Conservation (phyloP, 2,797 vertebrate species). For the Dicrostonyx torquatus region DNA sequence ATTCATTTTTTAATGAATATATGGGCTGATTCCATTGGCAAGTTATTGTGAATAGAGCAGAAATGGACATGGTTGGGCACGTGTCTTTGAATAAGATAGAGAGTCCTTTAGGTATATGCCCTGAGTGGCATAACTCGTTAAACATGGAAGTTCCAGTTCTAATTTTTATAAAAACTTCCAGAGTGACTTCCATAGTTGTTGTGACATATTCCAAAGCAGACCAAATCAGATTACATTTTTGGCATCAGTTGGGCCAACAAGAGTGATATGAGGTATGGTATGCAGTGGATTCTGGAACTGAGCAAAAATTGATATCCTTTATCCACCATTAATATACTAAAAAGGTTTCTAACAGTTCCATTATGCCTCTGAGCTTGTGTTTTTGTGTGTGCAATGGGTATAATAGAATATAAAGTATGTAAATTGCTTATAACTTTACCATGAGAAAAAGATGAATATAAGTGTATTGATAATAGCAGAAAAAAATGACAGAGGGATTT, state of each 20-base stretch:
- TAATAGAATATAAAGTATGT: neutral
- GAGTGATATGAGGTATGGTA: neutral
- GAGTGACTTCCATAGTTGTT: neutral
- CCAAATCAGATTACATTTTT: neutral
- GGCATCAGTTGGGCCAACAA: neutral
- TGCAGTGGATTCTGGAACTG: neutral
- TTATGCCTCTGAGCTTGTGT: neutral
- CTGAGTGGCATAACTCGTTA: neutral
- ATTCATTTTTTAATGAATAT: no score
- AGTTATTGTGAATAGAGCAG: neutral
- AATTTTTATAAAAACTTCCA: neutral
- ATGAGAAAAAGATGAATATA: neutral
- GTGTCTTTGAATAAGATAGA: neutral
- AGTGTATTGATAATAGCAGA: neutral
- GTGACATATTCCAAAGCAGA: neutral
- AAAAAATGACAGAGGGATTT: fast-evolving
- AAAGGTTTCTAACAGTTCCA: neutral
- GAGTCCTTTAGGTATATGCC: neutral
- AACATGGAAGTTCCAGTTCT: neutral
- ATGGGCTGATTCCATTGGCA: neutral
- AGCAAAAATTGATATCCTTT: neutral
- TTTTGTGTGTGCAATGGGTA: neutral
- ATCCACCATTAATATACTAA: neutral
- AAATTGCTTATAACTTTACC: neutral
- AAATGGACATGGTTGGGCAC: neutral